Conservation (phyloP, 2,797 vertebrate species). For the Coregonus sp. region DNA sequence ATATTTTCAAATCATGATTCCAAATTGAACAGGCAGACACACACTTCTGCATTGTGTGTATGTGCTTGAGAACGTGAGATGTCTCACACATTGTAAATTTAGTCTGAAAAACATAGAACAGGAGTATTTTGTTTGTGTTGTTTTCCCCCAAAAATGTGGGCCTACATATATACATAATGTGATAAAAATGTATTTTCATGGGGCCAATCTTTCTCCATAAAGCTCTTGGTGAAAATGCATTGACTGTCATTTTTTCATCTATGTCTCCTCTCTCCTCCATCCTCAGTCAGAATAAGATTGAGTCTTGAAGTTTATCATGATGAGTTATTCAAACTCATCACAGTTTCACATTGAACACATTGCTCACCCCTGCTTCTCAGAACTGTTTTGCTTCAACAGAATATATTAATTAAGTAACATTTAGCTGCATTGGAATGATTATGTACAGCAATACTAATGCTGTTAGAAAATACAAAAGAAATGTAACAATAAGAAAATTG, state of each 20-base stretch:
- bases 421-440: background rate
- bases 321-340: too few species aligned
- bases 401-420: slow-evolving; percentile 2
- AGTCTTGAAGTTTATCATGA: background rate
- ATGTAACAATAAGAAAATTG: background rate
- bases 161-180: slow-evolving; percentile 35
- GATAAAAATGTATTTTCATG: slow-evolving; percentile 48
- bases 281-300: background rate
- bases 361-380: too few species aligned
- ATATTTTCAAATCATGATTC: slow-evolving; percentile 2
- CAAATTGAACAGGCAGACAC: background rate
- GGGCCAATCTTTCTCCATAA: slow-evolving; percentile 71
- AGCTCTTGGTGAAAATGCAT: slow-evolving; percentile 49
- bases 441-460: background rate
- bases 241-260: slow-evolving; percentile 1
- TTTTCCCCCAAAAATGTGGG: slow-evolving; percentile 29
- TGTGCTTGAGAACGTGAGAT: slow-evolving; percentile 12
- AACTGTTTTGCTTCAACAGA: slow-evolving; percentile 11
- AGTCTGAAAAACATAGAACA: slow-evolving; percentile 27
- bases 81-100: slow-evolving; percentile 29
- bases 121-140: slow-evolving; percentile 34
- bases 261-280: background rate
- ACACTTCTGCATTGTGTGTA: slow-evolving; percentile 10
- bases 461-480: slow-evolving; percentile 9
- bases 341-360: too few species aligned